phyloP scores from a whole-genome alignment of 2,888 invertebrate species.

The Dasysyrphus tricinctus region DNA sequence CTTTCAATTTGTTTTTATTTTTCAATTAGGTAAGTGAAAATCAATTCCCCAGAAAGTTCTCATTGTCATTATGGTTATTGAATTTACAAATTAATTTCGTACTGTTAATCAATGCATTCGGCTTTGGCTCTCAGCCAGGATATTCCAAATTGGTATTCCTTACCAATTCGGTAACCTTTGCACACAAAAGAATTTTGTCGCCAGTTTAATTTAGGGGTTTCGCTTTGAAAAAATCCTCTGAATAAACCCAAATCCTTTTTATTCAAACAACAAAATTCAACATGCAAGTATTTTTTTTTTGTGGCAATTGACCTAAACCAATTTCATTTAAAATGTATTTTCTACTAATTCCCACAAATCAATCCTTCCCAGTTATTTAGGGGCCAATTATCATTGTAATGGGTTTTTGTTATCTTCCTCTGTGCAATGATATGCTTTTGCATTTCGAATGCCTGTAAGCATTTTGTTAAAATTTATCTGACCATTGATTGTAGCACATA shows the following conservation, averaged over 20 bases:
- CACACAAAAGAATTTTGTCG: not conserved
- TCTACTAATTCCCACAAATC: not conserved
- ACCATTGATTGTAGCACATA: not conserved
- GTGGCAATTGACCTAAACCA: not conserved
- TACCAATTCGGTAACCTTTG: not conserved
- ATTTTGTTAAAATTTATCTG: constrained; percentile 14
- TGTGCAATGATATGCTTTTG: not conserved
- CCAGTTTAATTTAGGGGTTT: not conserved
- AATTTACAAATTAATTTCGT: not conserved
- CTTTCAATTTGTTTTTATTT: no score
- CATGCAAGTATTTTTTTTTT: not conserved
- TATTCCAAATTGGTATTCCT: not conserved
- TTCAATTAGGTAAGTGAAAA: no score
- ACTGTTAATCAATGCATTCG: not conserved
- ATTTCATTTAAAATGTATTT: not conserved
- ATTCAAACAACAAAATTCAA: not conserved
- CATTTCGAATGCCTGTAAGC: not conserved
- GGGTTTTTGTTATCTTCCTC: not conserved
- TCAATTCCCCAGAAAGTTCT: no score
- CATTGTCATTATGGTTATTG: no score
- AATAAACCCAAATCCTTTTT: not conserved
- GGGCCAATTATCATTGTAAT: not conserved
- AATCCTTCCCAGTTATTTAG: not conserved
- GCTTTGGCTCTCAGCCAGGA: not conserved
- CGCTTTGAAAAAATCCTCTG: not conserved